Percentiles rank a stretch among this genome's conserved stretches.
These are phyloP conservation scores for Dynastes maya DNA, from an alignment of 2,888 invertebrate genomes.

Conservation along the genomic window DNA sequence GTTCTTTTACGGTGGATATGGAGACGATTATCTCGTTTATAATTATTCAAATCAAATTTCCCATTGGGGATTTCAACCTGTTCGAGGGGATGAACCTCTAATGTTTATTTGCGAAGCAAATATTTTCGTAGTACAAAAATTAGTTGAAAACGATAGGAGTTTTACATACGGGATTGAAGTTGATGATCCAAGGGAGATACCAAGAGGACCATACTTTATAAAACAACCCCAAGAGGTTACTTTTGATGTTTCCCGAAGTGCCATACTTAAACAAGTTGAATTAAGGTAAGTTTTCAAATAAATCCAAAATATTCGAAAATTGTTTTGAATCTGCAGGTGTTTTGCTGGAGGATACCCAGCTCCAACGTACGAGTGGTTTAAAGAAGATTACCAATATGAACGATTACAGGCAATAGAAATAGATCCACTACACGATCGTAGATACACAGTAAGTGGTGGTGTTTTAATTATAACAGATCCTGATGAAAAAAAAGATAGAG, in stretches of 20 bases:
- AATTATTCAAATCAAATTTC: conserved; percentile 81
- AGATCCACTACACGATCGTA: conserved; percentile 81
- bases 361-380: conserved; percentile 92
- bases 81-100: conserved; percentile 83
- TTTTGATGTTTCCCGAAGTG: conserved; percentile 84
- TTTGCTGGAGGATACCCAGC: conserved; percentile 91
- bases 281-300: conserved; percentile 72
- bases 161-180: conserved; percentile 91
- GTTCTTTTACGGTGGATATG: conserved; percentile 80
- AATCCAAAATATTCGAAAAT: neutral
- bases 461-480: conserved; percentile 91
- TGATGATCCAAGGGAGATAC: conserved; percentile 85
- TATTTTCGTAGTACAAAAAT: conserved; percentile 80
- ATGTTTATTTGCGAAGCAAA: conserved; percentile 93
- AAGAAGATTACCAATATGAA: conserved; percentile 89
- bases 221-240: conserved; percentile 88
- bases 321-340: conserved; percentile 73
- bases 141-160: conserved; percentile 82
- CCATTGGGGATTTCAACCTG: conserved; percentile 89
- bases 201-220: conserved; percentile 91
- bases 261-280: conserved; percentile 81
- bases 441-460: conserved; percentile 93
- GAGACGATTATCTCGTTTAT: conserved; percentile 85
- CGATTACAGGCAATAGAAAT: conserved; percentile 81
- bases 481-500: conserved; percentile 84